phyloP scores from a whole-genome alignment of 2,113 vertebrate species.

The Uria lomvia region DNA sequence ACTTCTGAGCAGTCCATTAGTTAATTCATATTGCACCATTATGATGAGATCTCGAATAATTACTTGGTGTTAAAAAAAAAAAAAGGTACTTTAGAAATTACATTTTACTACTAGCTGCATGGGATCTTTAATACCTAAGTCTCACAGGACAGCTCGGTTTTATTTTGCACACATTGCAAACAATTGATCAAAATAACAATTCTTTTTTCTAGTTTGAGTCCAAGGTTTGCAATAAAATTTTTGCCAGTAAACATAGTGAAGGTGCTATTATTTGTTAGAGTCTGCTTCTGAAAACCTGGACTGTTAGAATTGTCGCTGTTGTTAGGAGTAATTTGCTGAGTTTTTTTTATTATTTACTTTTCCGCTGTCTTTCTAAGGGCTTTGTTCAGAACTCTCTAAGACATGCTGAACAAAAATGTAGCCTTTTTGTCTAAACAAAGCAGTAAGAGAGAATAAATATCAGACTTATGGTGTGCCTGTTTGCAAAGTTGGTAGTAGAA shows the following conservation, averaged over 20 bases:
- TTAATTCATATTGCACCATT: background rate
- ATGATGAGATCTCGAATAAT: background rate
- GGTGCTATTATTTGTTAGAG: background rate
- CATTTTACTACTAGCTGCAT: background rate
- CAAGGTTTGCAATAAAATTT: background rate
- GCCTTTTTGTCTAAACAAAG: background rate
- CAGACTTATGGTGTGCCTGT: background rate
- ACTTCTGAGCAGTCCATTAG: background rate
- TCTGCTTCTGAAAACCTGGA: background rate
- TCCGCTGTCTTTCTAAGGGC: background rate
- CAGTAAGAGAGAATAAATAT: background rate
- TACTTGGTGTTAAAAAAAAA: background rate
- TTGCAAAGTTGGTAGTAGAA: background rate
- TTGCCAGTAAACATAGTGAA: background rate
- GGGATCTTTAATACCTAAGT: background rate
- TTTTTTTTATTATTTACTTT: background rate
- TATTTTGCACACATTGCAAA: background rate
- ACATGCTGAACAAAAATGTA: background rate
- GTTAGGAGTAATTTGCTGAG: background rate
- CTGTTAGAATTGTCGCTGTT: background rate
- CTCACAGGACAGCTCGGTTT: background rate
- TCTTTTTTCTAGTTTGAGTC: background rate
- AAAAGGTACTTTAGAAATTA: background rate
- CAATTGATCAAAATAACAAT: background rate
- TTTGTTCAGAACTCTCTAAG: background rate